Evolutionary conservation across 2,797 vertebrate species (phyloP), one percentile per base, ranked within the genome.

Genomic region (Diplodus puntazzo): DNA sequence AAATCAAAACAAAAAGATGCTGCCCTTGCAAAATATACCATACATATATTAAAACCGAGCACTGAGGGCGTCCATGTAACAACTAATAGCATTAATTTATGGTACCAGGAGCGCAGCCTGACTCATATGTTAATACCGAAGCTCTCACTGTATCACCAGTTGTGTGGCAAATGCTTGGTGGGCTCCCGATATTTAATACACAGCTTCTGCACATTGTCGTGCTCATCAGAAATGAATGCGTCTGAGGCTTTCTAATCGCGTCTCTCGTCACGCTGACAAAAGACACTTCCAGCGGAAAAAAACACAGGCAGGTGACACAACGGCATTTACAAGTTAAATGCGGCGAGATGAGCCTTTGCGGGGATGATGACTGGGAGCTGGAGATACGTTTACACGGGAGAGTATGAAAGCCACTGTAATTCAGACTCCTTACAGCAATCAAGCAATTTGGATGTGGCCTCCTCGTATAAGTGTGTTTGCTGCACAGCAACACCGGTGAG

Each of bases 131-230:
- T 88, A 80, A 80, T 69, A 67, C 5, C 57, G 59, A 71, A 27
- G 42, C 57, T 23, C 80, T 76, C 64, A 67, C 60, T 90, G 85
- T 88, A 92, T 88, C 77, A 83, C 55, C 18, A 63, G 59, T 73
- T 78, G 74, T 71, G 43, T 39, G 54, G 75, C 21, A 60, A 76
- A 73, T 12, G 62, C n/a, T 25, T 52, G 52, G 59, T 45, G 54
- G 46, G 73, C 42, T 48, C 52, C 21, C 2, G 30, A 83, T 86
- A 87, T 91, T 81, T 88, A 70, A 77, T 54, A 72, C 65, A 65
- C 43, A 23, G 49, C 62, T 71, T 68, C 55, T 55, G 39, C 69
- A 71, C 43, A 76, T 52, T 2, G 27, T 60, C 63, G 54, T 20
- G 23, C 57, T 55, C 69, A 52, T 77, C 21, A 55, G 46, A 45